phyloP scores from a whole-genome alignment of 2,888 invertebrate genomes.

The Arenicola marina region DNA sequence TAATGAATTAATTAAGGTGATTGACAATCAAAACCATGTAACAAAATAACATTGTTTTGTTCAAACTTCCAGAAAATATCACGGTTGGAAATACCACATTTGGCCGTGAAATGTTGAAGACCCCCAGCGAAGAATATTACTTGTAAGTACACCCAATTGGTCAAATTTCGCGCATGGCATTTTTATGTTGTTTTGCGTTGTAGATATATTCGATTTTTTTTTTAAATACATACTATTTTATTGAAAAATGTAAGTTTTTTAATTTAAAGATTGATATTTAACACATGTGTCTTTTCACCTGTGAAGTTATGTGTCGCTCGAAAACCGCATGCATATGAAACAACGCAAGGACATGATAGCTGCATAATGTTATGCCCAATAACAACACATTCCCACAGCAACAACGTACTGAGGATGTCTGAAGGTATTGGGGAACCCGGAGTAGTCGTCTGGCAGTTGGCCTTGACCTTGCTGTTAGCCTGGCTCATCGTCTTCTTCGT shows the following conservation, averaged over 20 bases:
- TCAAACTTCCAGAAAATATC: neutral
- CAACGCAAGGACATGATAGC: no score
- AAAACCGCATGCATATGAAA: neutral
- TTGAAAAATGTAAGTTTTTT: neutral
- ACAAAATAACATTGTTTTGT: no score
- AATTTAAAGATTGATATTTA: neutral
- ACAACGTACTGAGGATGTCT: slow-evolving; percentile 49
- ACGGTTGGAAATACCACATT: neutral
- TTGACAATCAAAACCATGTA: no score
- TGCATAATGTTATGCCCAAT: no score
- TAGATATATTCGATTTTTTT: neutral
- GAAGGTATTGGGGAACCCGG: slow-evolving; percentile 48
- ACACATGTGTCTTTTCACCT: neutral
- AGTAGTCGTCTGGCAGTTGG: slow-evolving; percentile 50
- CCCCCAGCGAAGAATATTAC: neutral
- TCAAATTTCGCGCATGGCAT: neutral
- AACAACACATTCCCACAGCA: slow-evolving; percentile 30
- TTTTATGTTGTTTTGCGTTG: neutral
- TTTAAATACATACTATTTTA: neutral
- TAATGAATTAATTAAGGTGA: no score
- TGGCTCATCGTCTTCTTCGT: slow-evolving; percentile 57
- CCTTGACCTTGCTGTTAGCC: slow-evolving; percentile 50
- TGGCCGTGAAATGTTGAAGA: neutral
- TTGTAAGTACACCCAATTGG: neutral
- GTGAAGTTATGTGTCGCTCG: neutral